Evolutionary conservation across 37 sponge, comb jelly and placozoan genomes (phyloP).

Genomic region (Spongilla lacustris): DNA sequence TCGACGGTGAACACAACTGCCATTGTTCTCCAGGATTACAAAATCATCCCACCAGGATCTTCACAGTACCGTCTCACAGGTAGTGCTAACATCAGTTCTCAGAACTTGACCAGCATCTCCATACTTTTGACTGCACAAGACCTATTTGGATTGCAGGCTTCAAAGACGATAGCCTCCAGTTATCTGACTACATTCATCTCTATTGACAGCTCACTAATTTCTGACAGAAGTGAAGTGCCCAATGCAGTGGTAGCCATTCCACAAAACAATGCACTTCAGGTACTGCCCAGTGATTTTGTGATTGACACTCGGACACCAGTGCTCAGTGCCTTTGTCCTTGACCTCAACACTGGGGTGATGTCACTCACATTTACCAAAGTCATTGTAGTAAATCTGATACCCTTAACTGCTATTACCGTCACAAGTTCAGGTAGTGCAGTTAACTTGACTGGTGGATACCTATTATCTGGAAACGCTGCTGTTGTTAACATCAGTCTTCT

Average conservation of each 20-base stretch:
- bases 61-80: conserved; percentile 61
- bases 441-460: conserved; percentile 55
- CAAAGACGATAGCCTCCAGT: conserved; percentile 53
- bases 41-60: conserved; percentile 8
- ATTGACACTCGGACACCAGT: conserved; percentile 58
- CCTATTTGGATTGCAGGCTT: conserved; percentile 53
- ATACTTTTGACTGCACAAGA: conserved; percentile 52
- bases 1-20: conserved; percentile 27
- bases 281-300: conserved; percentile 27
- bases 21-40: conserved; percentile 58
- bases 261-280: conserved; percentile 33
- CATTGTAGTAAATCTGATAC: conserved; percentile 53
- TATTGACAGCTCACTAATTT: conserved; percentile 32
- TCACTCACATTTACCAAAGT: conserved; percentile 77
- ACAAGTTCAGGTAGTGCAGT: conserved; percentile 18
- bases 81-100: conserved; percentile 6
- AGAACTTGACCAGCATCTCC: conserved; percentile 43
- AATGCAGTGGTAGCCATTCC: conserved; percentile 30
- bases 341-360: conserved; percentile 75
- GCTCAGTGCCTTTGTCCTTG: conserved; percentile 60
- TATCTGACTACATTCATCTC: conserved; percentile 53
- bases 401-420: conserved; percentile 59
- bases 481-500: conserved; percentile 45
- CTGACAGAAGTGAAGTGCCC: conserved; percentile 62
- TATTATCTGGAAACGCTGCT: conserved; percentile 46